Evolutionary conservation across 1,140 invertebrate genomes (phyloP).

Genomic region (Drosophila virilis): DNA sequence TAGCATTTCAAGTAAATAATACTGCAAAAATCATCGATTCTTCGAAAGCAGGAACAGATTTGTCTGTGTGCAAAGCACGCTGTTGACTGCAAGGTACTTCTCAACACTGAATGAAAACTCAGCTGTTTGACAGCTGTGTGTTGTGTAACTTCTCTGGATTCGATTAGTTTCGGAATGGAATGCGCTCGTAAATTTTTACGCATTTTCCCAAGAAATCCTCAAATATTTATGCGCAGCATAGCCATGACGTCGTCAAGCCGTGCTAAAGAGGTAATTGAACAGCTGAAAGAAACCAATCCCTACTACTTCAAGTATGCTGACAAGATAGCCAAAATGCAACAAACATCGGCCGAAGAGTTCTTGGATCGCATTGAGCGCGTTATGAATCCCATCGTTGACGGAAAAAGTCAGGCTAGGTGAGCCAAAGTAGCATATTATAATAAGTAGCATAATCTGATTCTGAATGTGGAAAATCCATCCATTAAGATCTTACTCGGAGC

Average conservation of each 20-base stretch:
- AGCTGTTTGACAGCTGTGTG: constrained; percentile 35
- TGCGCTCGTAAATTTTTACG: constrained; percentile 58
- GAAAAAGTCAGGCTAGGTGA: constrained; percentile 83
- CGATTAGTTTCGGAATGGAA: constrained; percentile 55
- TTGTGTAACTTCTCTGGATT: constrained; percentile 49
- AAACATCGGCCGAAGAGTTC: constrained; percentile 91
- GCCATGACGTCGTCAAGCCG: constrained; percentile 69
- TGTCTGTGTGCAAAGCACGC: neutral
- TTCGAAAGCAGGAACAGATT: neutral
- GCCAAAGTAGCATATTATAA: rapidly evolving
- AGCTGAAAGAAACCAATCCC: constrained; percentile 87
- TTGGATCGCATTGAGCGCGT: constrained; percentile 87
- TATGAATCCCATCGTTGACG: constrained; percentile 83
- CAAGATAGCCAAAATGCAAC: constrained; percentile 90
- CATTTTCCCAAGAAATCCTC: constrained; percentile 42
- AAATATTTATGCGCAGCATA: constrained; percentile 51
- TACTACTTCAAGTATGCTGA: constrained; percentile 93
- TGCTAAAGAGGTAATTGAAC: constrained; percentile 76
- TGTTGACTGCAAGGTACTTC: neutral
- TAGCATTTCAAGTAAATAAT: too few relatives aligned
- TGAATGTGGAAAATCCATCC: neutral
- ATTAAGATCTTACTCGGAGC: constrained; percentile 73
- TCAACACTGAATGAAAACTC: constrained; percentile 14
- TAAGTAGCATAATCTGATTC: neutral
- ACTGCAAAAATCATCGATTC: too few relatives aligned